Evolutionary conservation across 2,888 invertebrate species (phyloP), one percentile per base, ranked within the genome.

Genomic region (Rhodophaea formosa): DNA sequence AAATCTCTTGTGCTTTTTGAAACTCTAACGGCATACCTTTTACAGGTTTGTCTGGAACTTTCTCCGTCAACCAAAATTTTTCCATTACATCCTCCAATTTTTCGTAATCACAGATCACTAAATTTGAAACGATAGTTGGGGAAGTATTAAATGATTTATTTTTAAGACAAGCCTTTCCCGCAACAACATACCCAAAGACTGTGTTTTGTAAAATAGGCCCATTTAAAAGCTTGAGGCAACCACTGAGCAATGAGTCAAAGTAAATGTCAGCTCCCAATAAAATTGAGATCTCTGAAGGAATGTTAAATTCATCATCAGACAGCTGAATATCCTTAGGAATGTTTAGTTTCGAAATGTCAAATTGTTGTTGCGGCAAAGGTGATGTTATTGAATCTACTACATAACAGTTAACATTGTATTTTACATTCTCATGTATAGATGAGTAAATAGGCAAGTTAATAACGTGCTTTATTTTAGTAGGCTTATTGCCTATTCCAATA

Each of bases 11-110:
- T 8, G 7, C 17, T 7, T 39, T 17, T n/a, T 23, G 1, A 42
- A 42, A 23, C n/a, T 53, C 53, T n/a, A 8, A 5, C 2, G 17
- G 7, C 1, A 42, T 8, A 8, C 12, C 6, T 42, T 16, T 17
- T n/a, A 49, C 49, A n/a, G 39, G 17, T 8, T n/a, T 10, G 8
- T 51, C 32, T 8, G 52, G 52, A 10, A 53, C 23, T 14, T 46
- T 59, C 59, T 69, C 66, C 15, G 61, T 23, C 0, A 60, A 44
- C 69, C 67, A 66, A 56, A 69, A 69, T 10, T 60, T 23, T 39
- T 65, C 57, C 64, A 69, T 66, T 0, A 64, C 43, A 56, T 65
- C 35, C 52, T 62, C 59, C 47, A 67, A 62, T 12, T 62, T 65
- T 17, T 42, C 51, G 12, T 14, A 30, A 30, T 49, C 30, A 32